Evolutionary conservation across 1,140 invertebrate genomes (phyloP).

Genomic region (Drepana arcuata): DNA sequence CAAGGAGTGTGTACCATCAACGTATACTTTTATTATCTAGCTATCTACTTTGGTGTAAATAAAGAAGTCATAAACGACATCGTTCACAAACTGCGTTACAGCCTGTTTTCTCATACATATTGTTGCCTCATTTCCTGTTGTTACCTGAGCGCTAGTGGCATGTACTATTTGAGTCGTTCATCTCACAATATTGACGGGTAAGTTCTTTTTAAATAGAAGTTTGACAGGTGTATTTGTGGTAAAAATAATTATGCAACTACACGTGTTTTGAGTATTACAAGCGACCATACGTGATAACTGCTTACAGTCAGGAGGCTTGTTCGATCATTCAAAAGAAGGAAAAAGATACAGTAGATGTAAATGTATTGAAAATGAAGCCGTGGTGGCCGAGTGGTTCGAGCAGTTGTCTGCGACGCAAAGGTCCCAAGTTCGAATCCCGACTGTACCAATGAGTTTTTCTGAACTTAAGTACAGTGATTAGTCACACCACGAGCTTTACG

Average conservation of each 20-base stretch:
- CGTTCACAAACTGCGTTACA: slow-evolving; percentile 11
- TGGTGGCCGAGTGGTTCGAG: too few species aligned
- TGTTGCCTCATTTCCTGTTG: slow-evolving; percentile 7
- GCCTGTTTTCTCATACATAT: slow-evolving; percentile 10
- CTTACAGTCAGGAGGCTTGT: too few species aligned
- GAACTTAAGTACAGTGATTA: too few species aligned
- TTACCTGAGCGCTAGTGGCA: slow-evolving; percentile 3
- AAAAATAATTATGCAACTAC: slow-evolving; percentile 8
- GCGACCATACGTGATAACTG: too few species aligned
- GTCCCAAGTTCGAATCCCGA: too few species aligned
- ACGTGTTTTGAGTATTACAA: too few species aligned
- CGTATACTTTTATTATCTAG: slow-evolving; percentile 13
- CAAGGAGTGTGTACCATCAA: slow-evolving; percentile 1
- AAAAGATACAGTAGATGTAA: too few species aligned
- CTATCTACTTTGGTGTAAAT: slow-evolving; percentile 13
- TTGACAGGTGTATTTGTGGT: not conserved
- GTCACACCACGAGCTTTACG: too few species aligned
- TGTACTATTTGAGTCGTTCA: not conserved
- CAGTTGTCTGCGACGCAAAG: too few species aligned
- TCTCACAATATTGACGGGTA: not conserved
- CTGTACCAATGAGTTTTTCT: too few species aligned
- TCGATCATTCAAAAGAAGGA: too few species aligned
- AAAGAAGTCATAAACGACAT: slow-evolving; percentile 11
- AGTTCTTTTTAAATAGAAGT: not conserved
- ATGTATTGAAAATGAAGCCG: too few species aligned